Conservation (phyloP, 2,113 vertebrate genomes). For the Oenanthe melanoleuca region DNA sequence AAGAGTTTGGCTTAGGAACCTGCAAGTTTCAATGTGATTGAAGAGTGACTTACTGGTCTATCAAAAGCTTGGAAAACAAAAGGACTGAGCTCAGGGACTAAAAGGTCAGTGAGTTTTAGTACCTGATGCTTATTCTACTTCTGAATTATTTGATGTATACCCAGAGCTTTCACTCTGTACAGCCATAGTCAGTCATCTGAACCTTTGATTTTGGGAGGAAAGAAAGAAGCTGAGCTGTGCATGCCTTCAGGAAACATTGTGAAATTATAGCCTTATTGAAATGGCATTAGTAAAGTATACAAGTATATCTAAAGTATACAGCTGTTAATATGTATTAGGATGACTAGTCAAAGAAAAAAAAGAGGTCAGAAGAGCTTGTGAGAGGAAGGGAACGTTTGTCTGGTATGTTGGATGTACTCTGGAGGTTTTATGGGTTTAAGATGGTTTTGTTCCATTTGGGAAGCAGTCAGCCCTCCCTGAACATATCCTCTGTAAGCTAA, state of each 20-base stretch:
- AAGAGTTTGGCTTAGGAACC: neutral
- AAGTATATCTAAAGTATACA: neutral
- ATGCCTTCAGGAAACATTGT: neutral
- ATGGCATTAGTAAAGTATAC: neutral
- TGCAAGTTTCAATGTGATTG: neutral
- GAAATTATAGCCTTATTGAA: neutral
- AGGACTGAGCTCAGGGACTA: neutral
- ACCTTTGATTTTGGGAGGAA: neutral
- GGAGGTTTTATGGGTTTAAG: neutral
- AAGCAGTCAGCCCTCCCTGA: neutral
- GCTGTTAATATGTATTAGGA: neutral
- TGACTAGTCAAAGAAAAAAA: neutral
- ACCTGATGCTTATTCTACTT: neutral
- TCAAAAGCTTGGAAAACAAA: neutral
- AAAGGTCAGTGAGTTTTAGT: neutral
- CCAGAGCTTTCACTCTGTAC: neutral
- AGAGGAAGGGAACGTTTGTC: neutral
- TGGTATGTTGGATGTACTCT: neutral
- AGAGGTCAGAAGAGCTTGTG: neutral
- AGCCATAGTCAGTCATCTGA: neutral
- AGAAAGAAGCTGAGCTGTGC: neutral
- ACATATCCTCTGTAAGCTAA: neutral
- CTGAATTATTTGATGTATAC: neutral
- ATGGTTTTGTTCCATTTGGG: neutral
- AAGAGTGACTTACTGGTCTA: neutral